Base-by-base conservation (phyloP, 2,113 vertebrate species). In the Onychostoma macrolepis region DNA sequence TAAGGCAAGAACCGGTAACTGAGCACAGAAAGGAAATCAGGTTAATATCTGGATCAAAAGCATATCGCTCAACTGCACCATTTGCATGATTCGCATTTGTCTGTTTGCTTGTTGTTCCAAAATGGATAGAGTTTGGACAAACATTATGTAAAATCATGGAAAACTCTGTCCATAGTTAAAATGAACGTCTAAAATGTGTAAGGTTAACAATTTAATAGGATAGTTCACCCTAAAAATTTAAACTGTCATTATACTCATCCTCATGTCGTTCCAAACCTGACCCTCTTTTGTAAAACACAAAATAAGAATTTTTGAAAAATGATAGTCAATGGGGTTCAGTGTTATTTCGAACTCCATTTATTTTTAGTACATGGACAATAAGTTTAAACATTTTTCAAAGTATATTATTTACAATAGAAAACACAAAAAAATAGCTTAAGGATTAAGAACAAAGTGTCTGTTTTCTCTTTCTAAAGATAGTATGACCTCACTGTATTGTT, bases 1-100 rank as follows among this genome's bases (percentile, higher is more conserved):
- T 86, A 86, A 86, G n/a, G 77, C 33, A 80, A 41, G 43, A 56
- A 80, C 28, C 28, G 12, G 33, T 33, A 69, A 79, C 26, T 43
- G 53, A 76, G 26, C 50, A 30, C 24, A 43, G 12, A 3, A 56
- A 78, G 58, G 28, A 45, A 67, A 83, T 71, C 63, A 7, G 26
- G 43, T 30, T 80, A 41, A 10, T 28, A 65, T 72, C 17, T 41
- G 36, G 69, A 58, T 58, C 24, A 58, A 58, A 72, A 72, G 36
- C 69, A 72, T 72, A 72, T 72, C 69, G 0, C 69, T 72, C 33
- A 72, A 38, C 69, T 72, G 69, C 19, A 38, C 36, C 19, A 38
- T 38, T 38, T 72, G 33, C 19, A 38, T 38, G 69, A 24, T 72
- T 71, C 9, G 1, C 19, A 71, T 24, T 72, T 72, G 26, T 28